A percentile compares a stretch with the other conserved stretches of the same genome.
Evolutionary conservation across 1,140 invertebrate species (phyloP).

Genomic region (Microvelia longipes): DNA sequence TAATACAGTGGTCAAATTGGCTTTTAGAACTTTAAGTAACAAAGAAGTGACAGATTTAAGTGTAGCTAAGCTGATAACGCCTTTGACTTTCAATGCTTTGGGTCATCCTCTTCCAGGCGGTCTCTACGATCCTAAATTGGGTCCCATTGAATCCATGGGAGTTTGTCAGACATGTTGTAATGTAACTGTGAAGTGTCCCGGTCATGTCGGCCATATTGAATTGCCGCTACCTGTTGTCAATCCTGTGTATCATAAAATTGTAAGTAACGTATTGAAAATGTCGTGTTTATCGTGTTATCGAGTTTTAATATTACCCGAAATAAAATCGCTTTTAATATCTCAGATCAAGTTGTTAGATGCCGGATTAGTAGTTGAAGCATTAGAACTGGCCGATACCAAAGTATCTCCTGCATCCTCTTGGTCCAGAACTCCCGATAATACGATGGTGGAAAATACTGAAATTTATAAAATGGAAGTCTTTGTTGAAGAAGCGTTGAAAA

Average conservation of each 20-base stretch:
- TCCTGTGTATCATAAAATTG: slow-evolving; percentile 68
- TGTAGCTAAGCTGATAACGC: slow-evolving; percentile 68
- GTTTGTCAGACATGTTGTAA: slow-evolving; percentile 70
- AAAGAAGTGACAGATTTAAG: slow-evolving; percentile 78
- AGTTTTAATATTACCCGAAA: slow-evolving; percentile 44
- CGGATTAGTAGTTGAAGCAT: slow-evolving; percentile 54
- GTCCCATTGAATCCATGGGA: slow-evolving; percentile 34
- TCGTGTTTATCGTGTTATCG: slow-evolving; percentile 53
- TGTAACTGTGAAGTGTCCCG: slow-evolving; percentile 54
- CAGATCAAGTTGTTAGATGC: slow-evolving; percentile 60
- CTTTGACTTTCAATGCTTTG: slow-evolving; percentile 67
- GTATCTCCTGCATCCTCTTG: neutral
- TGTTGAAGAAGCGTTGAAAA: slow-evolving; percentile 25
- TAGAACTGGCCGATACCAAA: slow-evolving; percentile 37
- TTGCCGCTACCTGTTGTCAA: slow-evolving; percentile 83
- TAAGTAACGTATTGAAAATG: slow-evolving; percentile 49
- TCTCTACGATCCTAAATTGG: slow-evolving; percentile 68
- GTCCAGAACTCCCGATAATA: neutral
- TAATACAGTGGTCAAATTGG: neutral
- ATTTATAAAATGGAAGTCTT: slow-evolving; percentile 18
- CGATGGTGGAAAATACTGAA: neutral
- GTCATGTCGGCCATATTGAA: slow-evolving; percentile 90
- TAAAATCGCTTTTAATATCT: slow-evolving; percentile 47
- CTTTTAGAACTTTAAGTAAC: slow-evolving; percentile 27
- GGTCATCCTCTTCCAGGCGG: slow-evolving; percentile 69